These are phyloP conservation scores for Heliconius nattereri DNA, from an alignment of 1,140 invertebrate genomes.

Conservation along the genomic window DNA sequence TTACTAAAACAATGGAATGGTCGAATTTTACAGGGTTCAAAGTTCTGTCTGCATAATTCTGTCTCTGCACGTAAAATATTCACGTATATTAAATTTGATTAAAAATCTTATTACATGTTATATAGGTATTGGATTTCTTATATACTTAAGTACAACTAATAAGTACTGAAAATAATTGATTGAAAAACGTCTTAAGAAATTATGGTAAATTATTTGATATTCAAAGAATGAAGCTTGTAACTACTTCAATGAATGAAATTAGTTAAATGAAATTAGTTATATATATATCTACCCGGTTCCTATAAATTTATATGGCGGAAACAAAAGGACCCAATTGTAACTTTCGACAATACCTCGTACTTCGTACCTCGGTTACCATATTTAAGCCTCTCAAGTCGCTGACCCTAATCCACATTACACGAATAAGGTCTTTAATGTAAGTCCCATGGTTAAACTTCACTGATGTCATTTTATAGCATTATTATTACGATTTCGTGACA, in stretches of 20 bases:
- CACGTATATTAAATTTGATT: no score
- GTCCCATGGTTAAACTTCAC: not conserved
- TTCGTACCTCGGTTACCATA: not conserved
- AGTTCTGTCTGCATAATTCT: not conserved
- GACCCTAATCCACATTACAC: constrained; percentile 13
- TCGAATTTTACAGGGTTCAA: not conserved
- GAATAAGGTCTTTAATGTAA: constrained; percentile 1
- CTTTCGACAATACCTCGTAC: not conserved
- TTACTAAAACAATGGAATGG: constrained; percentile 16
- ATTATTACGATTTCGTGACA: not conserved
- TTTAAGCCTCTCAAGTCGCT: constrained; percentile 13
- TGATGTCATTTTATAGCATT: not conserved
- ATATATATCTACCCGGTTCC: no score
- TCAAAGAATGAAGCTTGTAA: no score
- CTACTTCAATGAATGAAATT: no score
- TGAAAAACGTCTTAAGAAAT: no score
- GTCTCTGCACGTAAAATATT: not conserved
- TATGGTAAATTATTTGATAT: no score
- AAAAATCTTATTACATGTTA: no score
- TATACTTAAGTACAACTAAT: no score
- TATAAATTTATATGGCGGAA: no score
- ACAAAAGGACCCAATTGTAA: not conserved
- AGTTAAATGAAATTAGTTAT: no score
- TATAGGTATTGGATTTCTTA: no score
- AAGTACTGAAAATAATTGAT: no score